These are phyloP conservation scores for Delichon dasypus DNA, from an alignment of 2,797 vertebrate species.

Conservation along the genomic window DNA sequence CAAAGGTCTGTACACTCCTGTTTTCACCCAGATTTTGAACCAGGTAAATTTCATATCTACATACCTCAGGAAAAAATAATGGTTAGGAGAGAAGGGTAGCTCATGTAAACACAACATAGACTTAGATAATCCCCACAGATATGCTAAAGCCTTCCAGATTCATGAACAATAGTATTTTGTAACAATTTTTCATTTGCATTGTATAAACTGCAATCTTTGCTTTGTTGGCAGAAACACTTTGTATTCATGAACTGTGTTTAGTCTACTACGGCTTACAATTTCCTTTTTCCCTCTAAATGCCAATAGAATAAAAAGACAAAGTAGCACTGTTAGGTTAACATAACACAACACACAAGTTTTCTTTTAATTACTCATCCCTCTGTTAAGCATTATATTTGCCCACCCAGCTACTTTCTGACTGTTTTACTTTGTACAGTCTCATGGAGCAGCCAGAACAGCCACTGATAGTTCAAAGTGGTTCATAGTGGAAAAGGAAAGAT, in stretches of 20 bases:
- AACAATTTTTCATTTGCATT: constrained; percentile 49
- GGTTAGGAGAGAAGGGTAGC: background rate
- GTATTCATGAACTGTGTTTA: constrained; percentile 44
- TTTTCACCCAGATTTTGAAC: background rate
- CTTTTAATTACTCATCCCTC: constrained; percentile 48
- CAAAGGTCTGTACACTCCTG: background rate
- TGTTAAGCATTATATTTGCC: constrained; percentile 7
- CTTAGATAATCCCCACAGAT: background rate
- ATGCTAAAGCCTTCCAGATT: constrained; percentile 7
- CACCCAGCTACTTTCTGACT: constrained; percentile 6
- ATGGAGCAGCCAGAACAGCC: background rate
- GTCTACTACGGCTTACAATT: constrained; percentile 40
- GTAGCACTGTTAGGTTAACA: constrained; percentile 32
- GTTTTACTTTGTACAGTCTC: background rate
- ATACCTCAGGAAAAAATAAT: background rate
- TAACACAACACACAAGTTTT: constrained; percentile 9
- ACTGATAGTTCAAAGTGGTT: background rate
- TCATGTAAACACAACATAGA: background rate
- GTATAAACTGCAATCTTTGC: constrained; percentile 35
- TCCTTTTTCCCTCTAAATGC: constrained; percentile 49
- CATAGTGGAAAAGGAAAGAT: background rate
- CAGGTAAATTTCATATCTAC: background rate
- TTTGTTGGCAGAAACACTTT: constrained; percentile 33
- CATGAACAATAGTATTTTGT: constrained; percentile 1
- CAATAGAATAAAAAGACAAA: constrained; percentile 49